Percentiles rank a stretch among this genome's conserved stretches.
Evolutionary conservation across 2,888 invertebrate species (phyloP).

Genomic region (Luperina testacea): DNA sequence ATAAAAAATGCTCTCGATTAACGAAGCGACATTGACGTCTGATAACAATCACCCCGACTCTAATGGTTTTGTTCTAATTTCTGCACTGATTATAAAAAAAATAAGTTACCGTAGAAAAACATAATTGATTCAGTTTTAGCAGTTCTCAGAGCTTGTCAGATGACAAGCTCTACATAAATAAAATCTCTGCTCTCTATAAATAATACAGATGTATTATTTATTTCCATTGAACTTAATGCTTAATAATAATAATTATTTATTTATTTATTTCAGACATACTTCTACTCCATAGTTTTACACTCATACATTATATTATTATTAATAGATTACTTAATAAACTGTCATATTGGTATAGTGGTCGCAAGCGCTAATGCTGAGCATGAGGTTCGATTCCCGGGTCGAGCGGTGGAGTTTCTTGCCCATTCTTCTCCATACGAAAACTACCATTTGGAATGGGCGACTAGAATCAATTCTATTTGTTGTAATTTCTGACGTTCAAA

Average conservation of each 20-base stretch:
- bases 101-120: conserved; percentile 23
- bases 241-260: no score
- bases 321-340: background rate
- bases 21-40: conserved; percentile 36
- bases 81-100: conserved; percentile 10
- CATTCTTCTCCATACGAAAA: no score
- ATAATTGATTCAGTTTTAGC: conserved; percentile 27
- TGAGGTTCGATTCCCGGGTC: background rate
- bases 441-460: no score
- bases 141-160: conserved; percentile 6
- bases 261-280: no score
- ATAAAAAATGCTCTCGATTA: conserved; percentile 49
- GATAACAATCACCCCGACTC: conserved; percentile 22
- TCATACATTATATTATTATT: no score
- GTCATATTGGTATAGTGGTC: background rate
- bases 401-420: no score
- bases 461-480: no score
- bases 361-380: background rate
- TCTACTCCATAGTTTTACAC: no score
- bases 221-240: background rate
- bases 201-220: no score
- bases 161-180: no score
- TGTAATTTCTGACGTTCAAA: no score
- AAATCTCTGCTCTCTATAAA: no score
- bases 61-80: conserved; percentile 46